phyloP scores from a whole-genome alignment of 2,888 invertebrate genomes.

The Achlya flavicornis region DNA sequence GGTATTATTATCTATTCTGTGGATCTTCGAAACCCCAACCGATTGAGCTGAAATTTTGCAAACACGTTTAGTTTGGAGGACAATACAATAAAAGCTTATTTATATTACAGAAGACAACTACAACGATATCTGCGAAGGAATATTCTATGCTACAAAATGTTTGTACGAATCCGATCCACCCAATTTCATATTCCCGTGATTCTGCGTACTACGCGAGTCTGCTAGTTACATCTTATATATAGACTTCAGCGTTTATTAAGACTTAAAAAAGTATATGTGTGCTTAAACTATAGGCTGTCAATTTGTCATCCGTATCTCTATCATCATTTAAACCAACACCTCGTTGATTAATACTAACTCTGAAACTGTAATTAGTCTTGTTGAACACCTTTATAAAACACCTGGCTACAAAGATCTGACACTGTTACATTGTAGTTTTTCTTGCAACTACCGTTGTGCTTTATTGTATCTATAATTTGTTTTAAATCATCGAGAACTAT shows the following conservation, averaged over 20 bases:
- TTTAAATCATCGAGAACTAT: background rate
- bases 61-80: too few relatives aligned
- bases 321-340: background rate
- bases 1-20: too few relatives aligned
- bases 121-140: slow-evolving; percentile 62
- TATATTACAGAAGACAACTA: slow-evolving; percentile 69
- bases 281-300: too few relatives aligned
- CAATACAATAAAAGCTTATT: background rate
- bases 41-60: too few relatives aligned
- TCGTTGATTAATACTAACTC: background rate
- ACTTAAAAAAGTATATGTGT: too few relatives aligned
- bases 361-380: background rate
- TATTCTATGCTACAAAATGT: slow-evolving; percentile 66
- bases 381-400: slow-evolving; percentile 10
- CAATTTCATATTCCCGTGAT: slow-evolving; percentile 65
- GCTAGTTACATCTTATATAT: background rate
- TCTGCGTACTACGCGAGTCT: slow-evolving; percentile 16
- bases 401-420: background rate
- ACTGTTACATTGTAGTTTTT: background rate
- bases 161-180: slow-evolving; percentile 66
- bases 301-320: background rate
- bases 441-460: too few relatives aligned
- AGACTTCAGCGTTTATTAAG: too few relatives aligned
- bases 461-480: background rate
- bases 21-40: too few relatives aligned